A percentile compares a stretch with the other conserved stretches of the same genome.
Evolutionary conservation across 2,113 vertebrate species (phyloP).

Genomic region (Erinaceus europaeus): DNA sequence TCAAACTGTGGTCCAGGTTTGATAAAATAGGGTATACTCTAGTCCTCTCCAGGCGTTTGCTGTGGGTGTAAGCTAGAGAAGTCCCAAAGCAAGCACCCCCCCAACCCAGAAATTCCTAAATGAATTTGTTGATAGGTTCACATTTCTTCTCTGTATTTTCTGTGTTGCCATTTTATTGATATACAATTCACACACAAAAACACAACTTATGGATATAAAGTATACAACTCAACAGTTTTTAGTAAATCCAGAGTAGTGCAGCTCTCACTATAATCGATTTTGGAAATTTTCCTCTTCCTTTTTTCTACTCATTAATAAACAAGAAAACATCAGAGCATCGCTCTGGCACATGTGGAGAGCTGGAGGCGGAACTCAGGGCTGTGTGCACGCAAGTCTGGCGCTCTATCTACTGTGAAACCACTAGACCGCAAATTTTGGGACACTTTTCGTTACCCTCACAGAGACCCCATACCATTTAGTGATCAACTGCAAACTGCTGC

Average conservation of each 20-base stretch:
- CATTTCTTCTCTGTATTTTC: neutral
- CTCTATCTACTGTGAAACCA: neutral
- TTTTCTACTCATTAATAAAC: too few species aligned
- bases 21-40: neutral
- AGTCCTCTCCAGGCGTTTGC: neutral
- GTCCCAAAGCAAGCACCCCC: neutral
- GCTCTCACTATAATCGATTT: neutral
- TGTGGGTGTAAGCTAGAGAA: neutral
- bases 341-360: too few species aligned
- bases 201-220: neutral
- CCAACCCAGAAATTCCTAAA: neutral
- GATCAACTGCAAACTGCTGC: neutral
- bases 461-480: neutral
- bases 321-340: too few species aligned
- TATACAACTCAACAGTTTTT: neutral
- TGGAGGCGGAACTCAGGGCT: too few species aligned
- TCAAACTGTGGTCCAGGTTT: neutral
- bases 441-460: neutral
- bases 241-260: neutral
- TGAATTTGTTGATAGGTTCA: neutral
- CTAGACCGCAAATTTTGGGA: neutral
- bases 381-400: too few species aligned
- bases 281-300: neutral
- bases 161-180: neutral
- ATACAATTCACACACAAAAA: neutral